Percentiles rank a stretch among this genome's conserved stretches.
Conservation (phyloP, 2,797 vertebrate species). For the Bovichtus variegatus region DNA sequence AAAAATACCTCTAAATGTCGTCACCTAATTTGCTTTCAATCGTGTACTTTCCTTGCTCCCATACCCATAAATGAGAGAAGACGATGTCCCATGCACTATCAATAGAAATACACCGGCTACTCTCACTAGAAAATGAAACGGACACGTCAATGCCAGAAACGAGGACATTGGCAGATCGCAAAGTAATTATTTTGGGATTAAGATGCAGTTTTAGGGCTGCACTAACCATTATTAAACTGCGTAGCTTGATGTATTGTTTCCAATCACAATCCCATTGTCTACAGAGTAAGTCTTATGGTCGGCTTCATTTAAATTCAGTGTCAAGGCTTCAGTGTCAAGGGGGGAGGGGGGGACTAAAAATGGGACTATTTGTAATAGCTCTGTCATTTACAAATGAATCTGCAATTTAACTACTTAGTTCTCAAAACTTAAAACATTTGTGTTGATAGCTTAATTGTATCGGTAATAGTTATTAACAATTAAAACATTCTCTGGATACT, state of each 20-base stretch:
- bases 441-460: conserved; percentile 65
- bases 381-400: no score
- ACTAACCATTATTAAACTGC: neutral
- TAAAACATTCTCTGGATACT: conserved; percentile 71
- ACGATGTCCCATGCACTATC: neutral
- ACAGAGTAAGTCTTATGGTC: neutral
- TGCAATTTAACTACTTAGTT: neutral
- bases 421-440: conserved; percentile 17
- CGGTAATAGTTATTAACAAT: conserved; percentile 82
- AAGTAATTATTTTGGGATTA: neutral
- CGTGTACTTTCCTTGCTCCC: neutral
- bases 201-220: neutral
- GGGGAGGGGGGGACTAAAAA: no score
- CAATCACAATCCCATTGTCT: neutral
- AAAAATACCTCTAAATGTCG: neutral
- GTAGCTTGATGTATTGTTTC: neutral
- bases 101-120: neutral
- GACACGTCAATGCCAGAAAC: neutral
- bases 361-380: no score
- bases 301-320: neutral
- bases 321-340: neutral
- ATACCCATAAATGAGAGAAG: neutral
- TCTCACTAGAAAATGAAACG: neutral
- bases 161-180: neutral
- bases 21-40: neutral